These are phyloP conservation scores for Myotis myotis DNA, from an alignment of 2,797 vertebrate species.

Conservation along the genomic window DNA sequence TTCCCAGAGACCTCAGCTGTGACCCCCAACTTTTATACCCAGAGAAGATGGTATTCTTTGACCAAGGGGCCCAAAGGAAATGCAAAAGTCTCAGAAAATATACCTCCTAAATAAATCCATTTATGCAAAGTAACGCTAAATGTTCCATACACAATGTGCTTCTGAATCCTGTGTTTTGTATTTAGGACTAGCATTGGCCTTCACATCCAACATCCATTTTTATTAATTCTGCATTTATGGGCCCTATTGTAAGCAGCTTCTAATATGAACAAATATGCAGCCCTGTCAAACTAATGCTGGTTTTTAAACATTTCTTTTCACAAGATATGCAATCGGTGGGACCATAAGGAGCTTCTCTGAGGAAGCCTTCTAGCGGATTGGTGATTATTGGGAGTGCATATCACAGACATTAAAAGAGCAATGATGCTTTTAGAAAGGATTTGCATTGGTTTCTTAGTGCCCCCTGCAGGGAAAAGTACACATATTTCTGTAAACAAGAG, in stretches of 20 bases:
- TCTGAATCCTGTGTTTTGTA: neutral
- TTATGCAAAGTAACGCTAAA: neutral
- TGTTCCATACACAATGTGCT: neutral
- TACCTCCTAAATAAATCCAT: neutral
- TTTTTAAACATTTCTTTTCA: slow-evolving; percentile 64
- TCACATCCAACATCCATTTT: neutral
- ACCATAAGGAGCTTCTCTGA: slow-evolving; percentile 50
- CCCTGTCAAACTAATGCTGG: slow-evolving; percentile 30
- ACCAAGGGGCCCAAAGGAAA: neutral
- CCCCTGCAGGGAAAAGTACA: slow-evolving; percentile 27
- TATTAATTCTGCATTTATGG: neutral
- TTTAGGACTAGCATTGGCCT: neutral
- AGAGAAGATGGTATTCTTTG: neutral
- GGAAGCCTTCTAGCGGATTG: neutral
- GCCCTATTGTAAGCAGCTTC: neutral
- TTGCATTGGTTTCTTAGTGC: slow-evolving; percentile 8
- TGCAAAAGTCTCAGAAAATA: neutral
- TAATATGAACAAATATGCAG: slow-evolving; percentile 16
- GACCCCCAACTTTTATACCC: neutral
- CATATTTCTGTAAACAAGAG: neutral
- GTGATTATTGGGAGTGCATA: slow-evolving; percentile 4
- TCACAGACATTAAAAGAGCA: neutral
- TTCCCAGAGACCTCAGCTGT: neutral
- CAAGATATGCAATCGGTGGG: slow-evolving; percentile 37
- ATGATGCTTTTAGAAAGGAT: slow-evolving; percentile 51